Conservation (phyloP, 1,140 invertebrate genomes). For the Hermetia illucens region DNA sequence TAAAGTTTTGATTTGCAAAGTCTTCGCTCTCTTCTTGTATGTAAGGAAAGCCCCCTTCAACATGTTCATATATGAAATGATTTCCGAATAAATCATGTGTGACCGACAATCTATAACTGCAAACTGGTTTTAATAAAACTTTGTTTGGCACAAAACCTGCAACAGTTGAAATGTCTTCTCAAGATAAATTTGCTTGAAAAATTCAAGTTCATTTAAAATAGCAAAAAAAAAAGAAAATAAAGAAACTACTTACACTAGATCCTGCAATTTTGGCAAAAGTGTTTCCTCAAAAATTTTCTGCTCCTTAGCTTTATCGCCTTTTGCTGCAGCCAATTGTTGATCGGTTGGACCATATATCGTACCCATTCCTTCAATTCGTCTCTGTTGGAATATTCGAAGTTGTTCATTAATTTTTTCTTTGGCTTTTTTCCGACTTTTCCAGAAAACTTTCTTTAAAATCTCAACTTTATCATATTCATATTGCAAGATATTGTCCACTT, state of each 20-base stretch:
- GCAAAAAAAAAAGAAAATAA: conserved; percentile 5
- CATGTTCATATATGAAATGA: too few relatives aligned
- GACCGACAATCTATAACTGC: too few relatives aligned
- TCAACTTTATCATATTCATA: conserved; percentile 79
- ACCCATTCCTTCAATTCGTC: conserved; percentile 77
- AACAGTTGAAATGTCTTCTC: too few relatives aligned
- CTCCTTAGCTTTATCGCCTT: conserved; percentile 69
- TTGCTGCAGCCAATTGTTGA: conserved; percentile 60
- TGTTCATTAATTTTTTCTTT: conserved; percentile 77
- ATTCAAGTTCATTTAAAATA: background rate
- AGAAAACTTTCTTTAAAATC: conserved; percentile 73
- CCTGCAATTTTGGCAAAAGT: conserved; percentile 59
- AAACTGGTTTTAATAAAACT: too few relatives aligned
- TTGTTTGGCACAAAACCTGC: too few relatives aligned
- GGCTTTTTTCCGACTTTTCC: conserved; percentile 68
- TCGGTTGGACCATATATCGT: conserved; percentile 83
- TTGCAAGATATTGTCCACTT: conserved; percentile 73
- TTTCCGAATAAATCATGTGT: too few relatives aligned
- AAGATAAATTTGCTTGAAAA: too few relatives aligned
- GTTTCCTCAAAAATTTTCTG: conserved; percentile 54
- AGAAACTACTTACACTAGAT: conserved; percentile 44
- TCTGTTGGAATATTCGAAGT: conserved; percentile 78
- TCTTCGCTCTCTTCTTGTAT: background rate
- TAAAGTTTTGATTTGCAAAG: background rate
- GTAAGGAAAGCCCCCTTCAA: too few relatives aligned